Evolutionary conservation across 2,888 invertebrate genomes (phyloP), one percentile per base, ranked within the genome.

Genomic region (Seira musarum): DNA sequence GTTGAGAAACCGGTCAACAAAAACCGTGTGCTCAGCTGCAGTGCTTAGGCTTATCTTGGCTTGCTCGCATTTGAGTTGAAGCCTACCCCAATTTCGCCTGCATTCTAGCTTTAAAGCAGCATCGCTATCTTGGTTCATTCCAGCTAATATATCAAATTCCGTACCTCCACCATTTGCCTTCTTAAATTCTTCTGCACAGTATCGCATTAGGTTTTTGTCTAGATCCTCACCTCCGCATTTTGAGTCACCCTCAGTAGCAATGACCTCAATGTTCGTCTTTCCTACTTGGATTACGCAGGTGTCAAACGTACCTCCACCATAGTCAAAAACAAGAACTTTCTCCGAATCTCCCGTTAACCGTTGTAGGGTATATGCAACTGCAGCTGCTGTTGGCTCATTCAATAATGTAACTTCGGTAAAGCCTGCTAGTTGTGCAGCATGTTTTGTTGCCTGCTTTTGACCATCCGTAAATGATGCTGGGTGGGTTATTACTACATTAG

Each of bases 351-450:
- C 95, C 49, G 95, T 95, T 35, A 95, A 90, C 0, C 95, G 95
- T 1, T 95, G 93, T 87, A 95, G 81, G 19, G 81, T 57, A 87
- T 80, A 82, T n/a, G 82, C 80, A 3, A 82, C 35, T 13, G 80
- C 80, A 35, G 82, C 82, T 0, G 82, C 72, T 0, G 71, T 71
- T 10, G 96, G 96, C 88, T 97, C 96, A 88, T 96, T 95, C 85
- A 96, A 95, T 81, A 97, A 96, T 87, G 96, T 92, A 57, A 96
- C 90, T 1, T 97, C 96, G 89, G 96, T 96, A 24, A 97, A 89
- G 0, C 94, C 96, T 21, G 96, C 93, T 87, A 90, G 93, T n/a
- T 90, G 90, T 0, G 96, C 96, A 13, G 96, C 96, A 89, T 97
- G 96, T 87, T 93, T 93, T 21, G 93, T 93, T 1, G 96, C 93